Evolutionary conservation across 2,113 vertebrate species (phyloP), one percentile per base, ranked within the genome.

Genomic region (Oxygymnocypris stewartii): DNA sequence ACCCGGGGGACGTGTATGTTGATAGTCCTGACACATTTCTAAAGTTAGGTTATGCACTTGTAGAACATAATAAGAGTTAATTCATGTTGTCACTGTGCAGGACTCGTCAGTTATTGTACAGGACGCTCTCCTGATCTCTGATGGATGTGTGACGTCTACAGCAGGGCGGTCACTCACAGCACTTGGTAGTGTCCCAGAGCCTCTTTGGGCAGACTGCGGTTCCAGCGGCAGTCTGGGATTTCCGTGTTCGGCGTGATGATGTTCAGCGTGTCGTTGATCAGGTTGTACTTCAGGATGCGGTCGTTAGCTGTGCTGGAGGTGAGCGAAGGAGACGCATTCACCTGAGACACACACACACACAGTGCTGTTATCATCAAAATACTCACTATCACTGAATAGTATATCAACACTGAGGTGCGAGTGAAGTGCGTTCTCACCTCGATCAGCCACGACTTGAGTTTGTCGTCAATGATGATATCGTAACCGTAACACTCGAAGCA

Each of bases 401-500:
- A 31, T 31, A 31, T 31, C 28, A 44, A 11, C 44, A 47, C 49
- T 16, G 14, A 51, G 16, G 49, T 47, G 12, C 12, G 44, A 47
- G 44, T 51, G 49, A 51, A 16, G 49, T 4, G 49, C 0, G 49
- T 51, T 51, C 1, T 16, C 14, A 51, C 51, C 97, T 99, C 98
- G 11, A 99, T 99, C 35, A 99, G 95, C 98, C 98, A 99, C 0
- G 98, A 98, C 91, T 99, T 99, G 85, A 99, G 94, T 90, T 93
- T 96, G 94, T 98, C 98, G 63, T 99, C 98, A 10, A 99, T 98
- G 87, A 99, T 99, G 93, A 99, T 99, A 92, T 99, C 98, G 71
- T 99, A 99, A 16, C 98, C 98, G 0, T 99, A 99, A 89, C 98
- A 99, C 79, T 99, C 98, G 51, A 99, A 99, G 93, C 98, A 99